Percentiles rank a stretch among this genome's conserved stretches.
These are phyloP conservation scores for Drosophila dives DNA, from an alignment of 2,888 invertebrate genomes.

Conservation along the genomic window DNA sequence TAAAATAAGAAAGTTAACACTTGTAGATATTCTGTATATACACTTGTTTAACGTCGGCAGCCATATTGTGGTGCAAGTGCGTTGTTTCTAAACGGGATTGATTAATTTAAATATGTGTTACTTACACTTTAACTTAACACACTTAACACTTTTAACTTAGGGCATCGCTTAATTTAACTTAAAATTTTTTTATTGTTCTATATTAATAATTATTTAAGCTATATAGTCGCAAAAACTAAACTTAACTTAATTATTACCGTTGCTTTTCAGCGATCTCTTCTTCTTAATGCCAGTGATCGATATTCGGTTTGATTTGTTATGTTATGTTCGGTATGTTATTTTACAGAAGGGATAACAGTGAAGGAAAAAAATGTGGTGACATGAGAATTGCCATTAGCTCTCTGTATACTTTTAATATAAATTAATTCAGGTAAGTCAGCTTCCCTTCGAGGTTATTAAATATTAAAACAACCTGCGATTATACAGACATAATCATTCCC, in stretches of 20 bases:
- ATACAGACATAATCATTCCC: neutral
- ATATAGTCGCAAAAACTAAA: neutral
- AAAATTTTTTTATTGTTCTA: neutral
- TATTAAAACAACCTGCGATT: conserved; percentile 18
- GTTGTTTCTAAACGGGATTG: conserved; percentile 4
- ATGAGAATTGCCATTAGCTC: too few relatives aligned
- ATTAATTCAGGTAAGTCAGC: conserved; percentile 24
- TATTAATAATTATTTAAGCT: neutral
- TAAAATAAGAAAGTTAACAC: too few relatives aligned
- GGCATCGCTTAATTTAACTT: conserved; percentile 1
- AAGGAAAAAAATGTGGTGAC: neutral
- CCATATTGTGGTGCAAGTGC: conserved; percentile 37
- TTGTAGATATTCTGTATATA: neutral
- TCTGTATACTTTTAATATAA: neutral
- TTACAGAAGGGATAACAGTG: neutral
- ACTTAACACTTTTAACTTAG: conserved; percentile 4
- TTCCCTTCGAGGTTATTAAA: neutral
- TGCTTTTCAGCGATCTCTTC: neutral
- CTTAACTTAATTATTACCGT: neutral
- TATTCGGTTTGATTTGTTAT: neutral
- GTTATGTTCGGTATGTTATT: neutral
- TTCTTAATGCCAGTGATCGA: neutral
- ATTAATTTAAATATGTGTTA: conserved; percentile 15
- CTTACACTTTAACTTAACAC: too few relatives aligned
- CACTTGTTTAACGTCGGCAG: conserved; percentile 3